These are phyloP conservation scores for Pseudomyrmex cubaensis DNA, from an alignment of 1,140 invertebrate genomes.

Conservation along the genomic window DNA sequence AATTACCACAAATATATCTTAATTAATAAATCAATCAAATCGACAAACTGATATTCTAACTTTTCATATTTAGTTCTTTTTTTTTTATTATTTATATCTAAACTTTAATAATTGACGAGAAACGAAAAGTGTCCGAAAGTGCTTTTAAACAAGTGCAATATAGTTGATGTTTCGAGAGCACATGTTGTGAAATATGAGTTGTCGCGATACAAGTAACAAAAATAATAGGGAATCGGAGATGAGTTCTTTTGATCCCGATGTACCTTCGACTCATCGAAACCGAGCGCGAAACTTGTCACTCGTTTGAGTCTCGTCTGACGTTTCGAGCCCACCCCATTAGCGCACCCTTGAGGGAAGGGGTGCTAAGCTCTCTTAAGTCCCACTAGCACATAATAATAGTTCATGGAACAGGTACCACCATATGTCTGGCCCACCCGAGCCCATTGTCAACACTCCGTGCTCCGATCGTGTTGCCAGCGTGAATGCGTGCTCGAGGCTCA, in stretches of 20 bases:
- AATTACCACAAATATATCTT: slow-evolving; percentile 4
- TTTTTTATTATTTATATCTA: too few species aligned
- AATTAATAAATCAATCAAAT: neutral
- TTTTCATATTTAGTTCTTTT: too few species aligned
- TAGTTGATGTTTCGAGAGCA: neutral
- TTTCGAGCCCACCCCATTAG: slow-evolving; percentile 75
- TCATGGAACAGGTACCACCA: slow-evolving; percentile 83
- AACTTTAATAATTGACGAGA: too few species aligned
- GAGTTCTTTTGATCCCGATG: slow-evolving; percentile 22
- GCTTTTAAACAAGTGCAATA: neutral
- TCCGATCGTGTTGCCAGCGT: slow-evolving; percentile 62
- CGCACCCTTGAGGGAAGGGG: slow-evolving; percentile 57
- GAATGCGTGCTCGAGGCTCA: slow-evolving; percentile 79
- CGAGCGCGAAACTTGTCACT: slow-evolving; percentile 60
- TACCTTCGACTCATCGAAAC: slow-evolving; percentile 43
- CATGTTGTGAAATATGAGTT: slow-evolving; percentile 34
- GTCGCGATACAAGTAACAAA: slow-evolving; percentile 11
- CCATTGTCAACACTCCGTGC: slow-evolving; percentile 78
- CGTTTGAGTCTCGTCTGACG: slow-evolving; percentile 42
- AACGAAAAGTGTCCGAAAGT: too few species aligned
- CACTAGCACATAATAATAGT: slow-evolving; percentile 83
- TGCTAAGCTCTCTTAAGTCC: slow-evolving; percentile 80
- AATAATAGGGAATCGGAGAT: slow-evolving; percentile 3
- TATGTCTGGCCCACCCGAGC: slow-evolving; percentile 76
- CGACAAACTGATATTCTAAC: neutral